These are phyloP conservation scores for Hyperopisus bebe DNA, from an alignment of 2,113 vertebrate genomes.

Conservation along the genomic window DNA sequence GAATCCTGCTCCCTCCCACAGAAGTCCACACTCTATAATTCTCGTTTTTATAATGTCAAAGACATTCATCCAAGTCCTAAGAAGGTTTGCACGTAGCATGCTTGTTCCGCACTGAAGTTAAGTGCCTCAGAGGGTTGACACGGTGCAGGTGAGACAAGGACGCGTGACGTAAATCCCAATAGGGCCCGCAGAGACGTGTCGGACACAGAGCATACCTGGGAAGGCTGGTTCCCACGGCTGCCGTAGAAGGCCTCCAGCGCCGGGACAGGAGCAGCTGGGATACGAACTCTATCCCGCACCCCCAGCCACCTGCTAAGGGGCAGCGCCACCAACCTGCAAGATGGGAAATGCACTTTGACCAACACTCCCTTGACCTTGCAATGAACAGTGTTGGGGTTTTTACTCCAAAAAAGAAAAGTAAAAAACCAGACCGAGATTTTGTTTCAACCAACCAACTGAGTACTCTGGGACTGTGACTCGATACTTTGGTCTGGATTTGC, in stretches of 20 bases:
- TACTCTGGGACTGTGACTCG: neutral
- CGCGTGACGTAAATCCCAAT: neutral
- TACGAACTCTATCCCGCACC: constrained; percentile 59
- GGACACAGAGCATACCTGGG: constrained; percentile 46
- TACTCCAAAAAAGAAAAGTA: neutral
- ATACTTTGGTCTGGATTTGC: neutral
- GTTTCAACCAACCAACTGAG: neutral
- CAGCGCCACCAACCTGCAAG: constrained; percentile 60
- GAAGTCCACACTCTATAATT: neutral
- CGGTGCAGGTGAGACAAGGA: neutral
- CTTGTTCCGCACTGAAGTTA: neutral
- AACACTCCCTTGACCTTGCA: neutral
- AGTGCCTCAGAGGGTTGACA: neutral
- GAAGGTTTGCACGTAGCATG: neutral
- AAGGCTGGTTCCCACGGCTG: constrained; percentile 51
- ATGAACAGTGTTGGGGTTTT: neutral
- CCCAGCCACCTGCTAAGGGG: constrained; percentile 70
- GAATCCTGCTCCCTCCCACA: neutral
- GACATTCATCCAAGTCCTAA: neutral
- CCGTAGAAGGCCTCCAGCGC: constrained; percentile 71
- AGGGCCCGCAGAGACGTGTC: neutral
- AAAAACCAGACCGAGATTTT: neutral
- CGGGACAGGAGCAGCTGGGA: constrained; percentile 48
- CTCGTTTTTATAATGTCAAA: neutral
- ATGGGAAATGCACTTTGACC: neutral